Percentiles rank a stretch among this genome's conserved stretches.
Evolutionary conservation across 1,140 invertebrate species (phyloP).

Genomic region (Ceratina japonica): DNA sequence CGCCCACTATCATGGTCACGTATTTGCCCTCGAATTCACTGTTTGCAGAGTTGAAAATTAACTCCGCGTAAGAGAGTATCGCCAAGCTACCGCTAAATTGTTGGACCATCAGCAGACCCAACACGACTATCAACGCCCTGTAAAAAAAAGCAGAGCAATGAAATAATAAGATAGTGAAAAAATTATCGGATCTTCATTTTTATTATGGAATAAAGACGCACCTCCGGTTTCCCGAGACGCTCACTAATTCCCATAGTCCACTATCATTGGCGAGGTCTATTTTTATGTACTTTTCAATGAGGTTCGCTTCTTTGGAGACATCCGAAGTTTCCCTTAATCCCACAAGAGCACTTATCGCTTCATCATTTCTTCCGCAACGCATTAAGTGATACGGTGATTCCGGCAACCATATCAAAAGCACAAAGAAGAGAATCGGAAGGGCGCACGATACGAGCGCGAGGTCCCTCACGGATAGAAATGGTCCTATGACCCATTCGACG

Average conservation of each 20-base stretch:
- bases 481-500: conserved; percentile 83
- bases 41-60: conserved; percentile 83
- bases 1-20: conserved; percentile 84
- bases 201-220: neutral
- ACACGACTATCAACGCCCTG: conserved; percentile 81
- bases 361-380: conserved; percentile 78
- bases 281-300: conserved; percentile 81
- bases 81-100: conserved; percentile 87
- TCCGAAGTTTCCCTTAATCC: conserved; percentile 80
- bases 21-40: conserved; percentile 76
- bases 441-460: conserved; percentile 79
- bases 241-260: conserved; percentile 80
- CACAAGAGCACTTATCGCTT: conserved; percentile 81
- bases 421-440: conserved; percentile 80
- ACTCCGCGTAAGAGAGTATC: conserved; percentile 85
- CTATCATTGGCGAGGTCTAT: conserved; percentile 79
- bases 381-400: conserved; percentile 87
- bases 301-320: conserved; percentile 81
- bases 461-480: conserved; percentile 80
- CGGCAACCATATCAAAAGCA: conserved; percentile 83
- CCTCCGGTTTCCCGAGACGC: conserved; percentile 80
- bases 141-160: neutral
- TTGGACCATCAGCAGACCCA: conserved; percentile 84
- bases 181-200: neutral
- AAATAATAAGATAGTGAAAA: neutral